These are phyloP conservation scores for Porites evermanni DNA, from an alignment of 92 coral and sea anemone genomes.

Conservation along the genomic window DNA sequence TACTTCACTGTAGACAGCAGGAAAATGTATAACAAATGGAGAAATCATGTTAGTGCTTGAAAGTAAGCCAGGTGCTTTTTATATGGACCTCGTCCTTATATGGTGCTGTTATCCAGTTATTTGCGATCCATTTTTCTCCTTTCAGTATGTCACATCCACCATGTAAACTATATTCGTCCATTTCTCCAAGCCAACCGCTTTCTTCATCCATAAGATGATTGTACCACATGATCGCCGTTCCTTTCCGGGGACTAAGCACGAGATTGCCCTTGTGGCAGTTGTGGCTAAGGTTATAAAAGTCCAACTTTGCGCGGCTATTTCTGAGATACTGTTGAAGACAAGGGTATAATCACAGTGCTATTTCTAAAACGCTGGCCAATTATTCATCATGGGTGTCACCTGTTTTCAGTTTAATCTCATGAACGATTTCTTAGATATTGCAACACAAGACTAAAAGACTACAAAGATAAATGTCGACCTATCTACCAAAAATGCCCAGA, in stretches of 20 bases:
- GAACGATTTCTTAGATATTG: too few relatives aligned
- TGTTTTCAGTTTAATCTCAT: too few relatives aligned
- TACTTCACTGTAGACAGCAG: too few relatives aligned
- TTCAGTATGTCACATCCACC: slow-evolving; percentile 92
- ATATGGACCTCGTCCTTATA: slow-evolving; percentile 55
- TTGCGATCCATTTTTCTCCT: slow-evolving; percentile 97
- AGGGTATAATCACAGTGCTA: too few relatives aligned
- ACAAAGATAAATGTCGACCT: too few relatives aligned
- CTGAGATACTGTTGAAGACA: slow-evolving; percentile 12
- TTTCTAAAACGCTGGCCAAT: too few relatives aligned
- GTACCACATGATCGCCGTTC: slow-evolving; percentile 97
- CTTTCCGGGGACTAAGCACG: slow-evolving; percentile 78
- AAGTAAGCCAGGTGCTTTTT: slow-evolving; percentile 48
- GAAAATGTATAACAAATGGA: too few relatives aligned
- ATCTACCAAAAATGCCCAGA: too few relatives aligned
- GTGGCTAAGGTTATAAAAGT: slow-evolving; percentile 79
- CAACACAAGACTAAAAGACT: too few relatives aligned
- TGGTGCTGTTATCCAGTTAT: slow-evolving; percentile 90
- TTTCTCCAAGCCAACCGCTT: slow-evolving; percentile 87
- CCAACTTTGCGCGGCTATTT: slow-evolving; percentile 44
- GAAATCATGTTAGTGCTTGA: not conserved
- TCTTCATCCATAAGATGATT: slow-evolving; percentile 87
- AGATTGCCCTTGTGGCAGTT: slow-evolving; percentile 80
- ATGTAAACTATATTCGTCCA: slow-evolving; percentile 86
- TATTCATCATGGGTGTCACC: too few relatives aligned